Evolutionary conservation across 2,888 invertebrate genomes (phyloP), one percentile per base, ranked within the genome.

Genomic region (Agrilus mali): DNA sequence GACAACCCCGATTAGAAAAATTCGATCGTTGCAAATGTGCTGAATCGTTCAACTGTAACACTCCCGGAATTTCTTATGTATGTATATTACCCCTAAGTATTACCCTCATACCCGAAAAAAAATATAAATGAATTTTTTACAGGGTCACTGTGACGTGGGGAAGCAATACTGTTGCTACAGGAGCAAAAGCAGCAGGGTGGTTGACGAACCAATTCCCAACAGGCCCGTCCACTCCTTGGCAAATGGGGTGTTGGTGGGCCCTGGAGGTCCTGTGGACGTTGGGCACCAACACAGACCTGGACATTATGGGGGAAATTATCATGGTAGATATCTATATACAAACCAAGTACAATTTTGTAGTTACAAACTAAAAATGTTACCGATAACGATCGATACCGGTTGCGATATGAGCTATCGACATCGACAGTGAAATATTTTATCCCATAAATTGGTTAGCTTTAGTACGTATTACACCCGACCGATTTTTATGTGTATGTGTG

Each of bases 151-250:
- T 53, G 77, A 77, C 27, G 63, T 64, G 0, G 77, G 77, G 7
- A 78, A 77, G 58, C 73, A 70, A 50, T 73, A 80, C 47, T 82
- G 82, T 57, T 82, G 82, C 55, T 77, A 72, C 61, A 72, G 72
- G 43, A 58, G 56, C 4, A 56, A 60, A 38, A 39, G 44, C 7
- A 37, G 46, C 31, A 48, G 50, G 7, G 55, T 51, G 2, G 40
- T 59, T 10, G 63, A 58, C 2, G 60, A 62, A 12, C 60, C 62
- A 4, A 41, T 57, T 14, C 66, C 67, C 1, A 55, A 55, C 33
- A 53, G 59, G 36, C 66, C 65, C 1, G 50, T 60, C 8, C 61
- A 68, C 49, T 63, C 64, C 2, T 56, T 57, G 2, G 58, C 67
- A 51, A 63, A 65, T 53, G 62, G 63, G 39, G 59, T 75, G 2